Evolutionary conservation across 2,797 vertebrate genomes (phyloP).

Genomic region (Acipenser transmontanus): DNA sequence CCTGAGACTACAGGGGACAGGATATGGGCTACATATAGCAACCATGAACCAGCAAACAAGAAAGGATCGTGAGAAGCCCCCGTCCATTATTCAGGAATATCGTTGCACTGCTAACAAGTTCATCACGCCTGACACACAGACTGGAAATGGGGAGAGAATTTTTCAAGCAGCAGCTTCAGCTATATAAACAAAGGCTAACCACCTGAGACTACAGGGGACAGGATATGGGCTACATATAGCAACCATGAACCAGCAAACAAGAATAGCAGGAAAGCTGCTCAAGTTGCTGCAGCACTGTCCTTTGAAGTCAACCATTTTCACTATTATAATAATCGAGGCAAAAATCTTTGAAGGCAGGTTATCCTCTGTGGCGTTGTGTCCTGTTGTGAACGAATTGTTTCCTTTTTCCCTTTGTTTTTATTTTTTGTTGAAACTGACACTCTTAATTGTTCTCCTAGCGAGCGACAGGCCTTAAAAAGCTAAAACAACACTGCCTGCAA

Average conservation of each 20-base stretch:
- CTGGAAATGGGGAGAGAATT: slow-evolving; percentile 53
- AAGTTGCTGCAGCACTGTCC: slow-evolving; percentile 57
- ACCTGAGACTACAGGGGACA: slow-evolving; percentile 92
- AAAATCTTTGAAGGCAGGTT: slow-evolving; percentile 93
- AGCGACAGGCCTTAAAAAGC: slow-evolving; percentile 17
- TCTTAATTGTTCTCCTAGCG: slow-evolving; percentile 55
- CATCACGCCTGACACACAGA: slow-evolving; percentile 61
- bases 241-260: slow-evolving; percentile 75
- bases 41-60: slow-evolving; percentile 76
- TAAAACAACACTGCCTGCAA: background rate
- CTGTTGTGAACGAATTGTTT: slow-evolving; percentile 93
- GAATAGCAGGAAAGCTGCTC: slow-evolving; percentile 96
- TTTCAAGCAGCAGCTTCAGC: slow-evolving; percentile 65
- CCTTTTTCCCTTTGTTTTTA: slow-evolving; percentile 81
- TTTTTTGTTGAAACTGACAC: slow-evolving; percentile 81
- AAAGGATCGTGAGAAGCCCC: slow-evolving; percentile 40
- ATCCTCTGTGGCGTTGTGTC: slow-evolving; percentile 79
- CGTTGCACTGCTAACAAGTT: slow-evolving; percentile 66
- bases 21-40: slow-evolving; percentile 98
- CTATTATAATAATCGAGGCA: slow-evolving; percentile 76
- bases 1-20: slow-evolving; percentile 93
- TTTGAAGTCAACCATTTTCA: slow-evolving; percentile 95
- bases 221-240: slow-evolving; percentile 98
- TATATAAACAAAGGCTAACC: slow-evolving; percentile 87
- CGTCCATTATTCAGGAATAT: slow-evolving; percentile 40